Evolutionary conservation across 2,113 vertebrate species (phyloP), one percentile per base, ranked within the genome.

Genomic region (Dromas ardeola): DNA sequence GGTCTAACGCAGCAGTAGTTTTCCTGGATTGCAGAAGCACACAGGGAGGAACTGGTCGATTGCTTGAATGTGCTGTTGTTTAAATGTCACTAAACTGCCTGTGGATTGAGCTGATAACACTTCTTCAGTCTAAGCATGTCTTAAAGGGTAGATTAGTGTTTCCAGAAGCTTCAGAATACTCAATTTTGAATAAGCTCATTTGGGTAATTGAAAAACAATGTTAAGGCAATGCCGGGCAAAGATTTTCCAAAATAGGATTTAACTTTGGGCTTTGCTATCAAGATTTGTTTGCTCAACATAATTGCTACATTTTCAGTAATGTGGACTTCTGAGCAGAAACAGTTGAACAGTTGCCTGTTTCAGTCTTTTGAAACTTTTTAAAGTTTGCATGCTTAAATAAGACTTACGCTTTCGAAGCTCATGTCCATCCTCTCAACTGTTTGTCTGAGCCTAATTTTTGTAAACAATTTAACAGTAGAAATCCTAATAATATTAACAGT

Each of bases 31-130:
- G 56, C 26, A 70, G 49, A 34, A 80, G 55, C 34, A 23, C 9
- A 2, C 0, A 0, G 59, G 27, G 27, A 83, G 38, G 30, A 59
- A 8, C 27, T 13, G 61, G 25, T 70, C 1, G 1, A 20, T 59
- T 49, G 56, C 27, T 87, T 0, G 1, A 90, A 15, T 53, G 38
- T 59, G 82, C 36, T 63, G 34, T 45, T 76, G 3, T 79, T 36
- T 47, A 38, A 80, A 59, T 43, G 50, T 49, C n/a, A 27, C 49
- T 62, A 53, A 70, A 34, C 61, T 83, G 61, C n/a, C 72, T 53
- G 5, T 55, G 78, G 43, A 49, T 74, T 53, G 50, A 74, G 73
- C n/a, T 74, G 73, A 55, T 29, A 36, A 36, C 4, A 3, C 38
- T 52, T 55, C 15, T 82, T 15, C 50, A 12, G 42, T 40, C n/a